phyloP scores from a whole-genome alignment of 2,797 vertebrate genomes.

The Antennarius maculatus region DNA sequence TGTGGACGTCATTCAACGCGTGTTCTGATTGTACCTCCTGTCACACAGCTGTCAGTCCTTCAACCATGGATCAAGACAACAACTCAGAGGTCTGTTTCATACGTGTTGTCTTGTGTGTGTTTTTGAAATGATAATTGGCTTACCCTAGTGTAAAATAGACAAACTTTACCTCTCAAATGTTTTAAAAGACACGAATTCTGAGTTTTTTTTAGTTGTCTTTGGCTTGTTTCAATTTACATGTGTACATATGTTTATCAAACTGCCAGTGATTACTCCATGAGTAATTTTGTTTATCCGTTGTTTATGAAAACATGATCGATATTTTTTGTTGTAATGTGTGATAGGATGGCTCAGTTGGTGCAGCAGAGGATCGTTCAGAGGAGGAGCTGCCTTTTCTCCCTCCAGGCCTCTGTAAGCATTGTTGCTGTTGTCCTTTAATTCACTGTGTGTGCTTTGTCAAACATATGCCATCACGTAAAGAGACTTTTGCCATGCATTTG shows the following conservation, averaged over 20 bases:
- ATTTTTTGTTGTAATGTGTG: constrained; percentile 31
- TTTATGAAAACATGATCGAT: neutral
- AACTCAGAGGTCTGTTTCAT: constrained; percentile 77
- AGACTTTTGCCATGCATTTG: no score
- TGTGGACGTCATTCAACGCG: constrained; percentile 36
- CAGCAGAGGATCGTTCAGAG: constrained; percentile 69
- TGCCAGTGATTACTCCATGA: neutral
- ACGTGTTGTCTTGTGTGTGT: neutral
- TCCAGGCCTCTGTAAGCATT: constrained; percentile 77
- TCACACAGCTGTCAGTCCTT: constrained; percentile 46
- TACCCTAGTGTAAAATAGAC: neutral
- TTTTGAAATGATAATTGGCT: constrained; percentile 18
- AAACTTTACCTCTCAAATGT: neutral
- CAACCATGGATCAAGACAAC: constrained; percentile 80
- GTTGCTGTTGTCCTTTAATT: accelerated
- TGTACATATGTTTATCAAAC: constrained; percentile 10
- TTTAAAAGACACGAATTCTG: neutral
- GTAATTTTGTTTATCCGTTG: constrained; percentile 15
- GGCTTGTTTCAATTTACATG: neutral
- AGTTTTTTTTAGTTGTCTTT: neutral
- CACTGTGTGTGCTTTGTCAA: neutral
- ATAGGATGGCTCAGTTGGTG: constrained; percentile 78
- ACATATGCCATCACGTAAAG: neutral
- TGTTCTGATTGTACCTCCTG: constrained; percentile 19
- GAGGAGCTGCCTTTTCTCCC: constrained; percentile 74